Base-by-base conservation (phyloP, 2,797 vertebrate genomes). In the Staurois parvus region DNA sequence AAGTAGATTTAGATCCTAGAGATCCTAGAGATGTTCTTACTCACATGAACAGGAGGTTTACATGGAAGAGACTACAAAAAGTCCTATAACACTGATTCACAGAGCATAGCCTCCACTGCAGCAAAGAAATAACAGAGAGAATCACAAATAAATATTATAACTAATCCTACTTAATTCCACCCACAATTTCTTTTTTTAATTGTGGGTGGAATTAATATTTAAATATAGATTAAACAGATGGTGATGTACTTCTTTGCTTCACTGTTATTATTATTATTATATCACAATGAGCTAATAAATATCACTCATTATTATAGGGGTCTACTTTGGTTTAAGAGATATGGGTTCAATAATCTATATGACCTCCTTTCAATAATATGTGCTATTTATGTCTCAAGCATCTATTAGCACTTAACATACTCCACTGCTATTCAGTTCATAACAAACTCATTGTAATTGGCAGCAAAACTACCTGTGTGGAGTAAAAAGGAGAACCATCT, bases 401-500 rank as follows among this genome's bases (percentile, higher is more conserved):
- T 42, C 8, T 66, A 42, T 78, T 78, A 37, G n/a, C 40, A 29
- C 34, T 45, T 21, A 37, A 66, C 28, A 37, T 64, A 8, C 9
- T 77, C 34, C 15, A 77, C 11, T 40, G 11, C 24, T 17, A 40
- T 45, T 79, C 40, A 30, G 37, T 30, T 67, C 19, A 24, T 42
- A 66, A 24, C 26, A 30, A 79, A 67, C 66, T 32, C 17, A 68
- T 24, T 69, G 40, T 52, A 79, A 69, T 30, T 68, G 66, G 28
- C 62, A 79, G 64, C 64, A 12, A 48, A 30, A 29, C 37, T 69
- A 48, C 64, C 81, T 76, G 73, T 52, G 67, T 40, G 2, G 52
- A 11, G 29, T 70, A 32, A 68, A 72, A 56, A 67, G 34, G 32
- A 37, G 42, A 28, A 70, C 73, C 52, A 72, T 72, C 74, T 78